Percentiles rank a stretch among this genome's conserved stretches.
Evolutionary conservation across 2,113 vertebrate species (phyloP).

Genomic region (Chamaetylas fuelleborni): DNA sequence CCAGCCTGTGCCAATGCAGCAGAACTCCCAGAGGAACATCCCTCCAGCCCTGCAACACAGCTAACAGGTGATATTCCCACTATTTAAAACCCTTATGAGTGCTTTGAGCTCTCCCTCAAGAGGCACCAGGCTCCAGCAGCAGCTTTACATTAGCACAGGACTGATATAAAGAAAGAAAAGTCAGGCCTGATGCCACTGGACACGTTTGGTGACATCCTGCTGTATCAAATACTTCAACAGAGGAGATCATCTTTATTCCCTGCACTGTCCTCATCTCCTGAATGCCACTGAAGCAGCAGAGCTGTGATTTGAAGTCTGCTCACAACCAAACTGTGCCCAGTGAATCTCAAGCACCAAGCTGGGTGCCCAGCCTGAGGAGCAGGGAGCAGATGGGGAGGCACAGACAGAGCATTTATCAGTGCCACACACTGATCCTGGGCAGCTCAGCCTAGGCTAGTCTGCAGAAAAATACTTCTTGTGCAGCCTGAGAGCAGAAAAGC

Average conservation of each 20-base stretch:
- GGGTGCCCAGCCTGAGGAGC: background rate
- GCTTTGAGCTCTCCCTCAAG: background rate
- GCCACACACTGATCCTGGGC: background rate
- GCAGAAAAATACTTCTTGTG: background rate
- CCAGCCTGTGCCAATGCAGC: background rate
- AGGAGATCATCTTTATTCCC: background rate
- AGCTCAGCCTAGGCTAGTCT: background rate
- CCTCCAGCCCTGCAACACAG: background rate
- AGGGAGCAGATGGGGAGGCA: constrained; percentile 22
- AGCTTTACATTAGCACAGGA: background rate
- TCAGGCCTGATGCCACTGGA: background rate
- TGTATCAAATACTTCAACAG: background rate
- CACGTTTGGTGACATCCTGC: background rate
- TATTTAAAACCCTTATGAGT: background rate
- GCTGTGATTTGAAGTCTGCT: constrained; percentile 18
- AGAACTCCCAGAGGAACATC: background rate
- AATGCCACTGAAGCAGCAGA: background rate
- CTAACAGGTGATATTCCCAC: background rate
- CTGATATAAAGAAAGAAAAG: background rate
- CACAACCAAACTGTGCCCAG: background rate
- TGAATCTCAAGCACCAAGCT: background rate
- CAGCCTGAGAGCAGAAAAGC: background rate
- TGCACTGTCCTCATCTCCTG: background rate
- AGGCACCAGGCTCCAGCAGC: background rate
- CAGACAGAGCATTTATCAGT: constrained; percentile 35